Evolutionary conservation across 2,113 vertebrate genomes (phyloP).

Genomic region (Mus spicilegus): DNA sequence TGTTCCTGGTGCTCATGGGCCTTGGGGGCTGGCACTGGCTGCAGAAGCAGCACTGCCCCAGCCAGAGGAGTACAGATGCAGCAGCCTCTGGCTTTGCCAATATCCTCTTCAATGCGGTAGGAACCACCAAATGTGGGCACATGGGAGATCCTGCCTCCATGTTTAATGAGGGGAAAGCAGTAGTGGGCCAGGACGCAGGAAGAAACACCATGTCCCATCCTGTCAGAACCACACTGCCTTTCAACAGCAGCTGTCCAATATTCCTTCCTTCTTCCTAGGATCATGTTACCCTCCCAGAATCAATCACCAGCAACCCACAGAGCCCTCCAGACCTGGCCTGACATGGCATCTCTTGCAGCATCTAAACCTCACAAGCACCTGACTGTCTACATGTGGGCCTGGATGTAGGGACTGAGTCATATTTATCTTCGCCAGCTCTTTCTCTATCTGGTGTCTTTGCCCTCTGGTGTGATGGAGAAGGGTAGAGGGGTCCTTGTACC

Average conservation of each 20-base stretch:
- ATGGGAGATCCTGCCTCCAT: background rate
- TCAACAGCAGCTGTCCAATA: background rate
- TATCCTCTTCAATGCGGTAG: slow-evolving; percentile 85
- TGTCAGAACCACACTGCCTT: background rate
- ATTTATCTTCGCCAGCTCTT: rapidly evolving
- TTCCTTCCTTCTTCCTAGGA: slow-evolving; percentile 31
- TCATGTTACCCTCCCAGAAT: slow-evolving; percentile 40
- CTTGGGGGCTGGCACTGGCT: background rate
- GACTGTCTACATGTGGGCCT: background rate
- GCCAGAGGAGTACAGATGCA: rapidly evolving
- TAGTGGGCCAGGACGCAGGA: background rate
- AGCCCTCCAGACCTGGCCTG: background rate
- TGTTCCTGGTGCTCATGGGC: background rate
- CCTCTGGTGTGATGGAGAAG: rapidly evolving
- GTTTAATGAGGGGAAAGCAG: background rate
- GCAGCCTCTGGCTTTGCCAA: slow-evolving; percentile 82
- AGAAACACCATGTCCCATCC: background rate
- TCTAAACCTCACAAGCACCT: background rate
- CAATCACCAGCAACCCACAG: background rate
- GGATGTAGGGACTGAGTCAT: background rate
- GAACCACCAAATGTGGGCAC: background rate
- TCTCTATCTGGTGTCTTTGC: background rate
- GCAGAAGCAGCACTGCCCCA: background rate
- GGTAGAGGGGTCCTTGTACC: background rate
- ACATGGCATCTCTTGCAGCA: too few species aligned